A percentile compares a stretch with the other conserved stretches of the same genome.
Conservation (phyloP, 2,888 invertebrate species). For the Fissipunctia ypsillon region DNA sequence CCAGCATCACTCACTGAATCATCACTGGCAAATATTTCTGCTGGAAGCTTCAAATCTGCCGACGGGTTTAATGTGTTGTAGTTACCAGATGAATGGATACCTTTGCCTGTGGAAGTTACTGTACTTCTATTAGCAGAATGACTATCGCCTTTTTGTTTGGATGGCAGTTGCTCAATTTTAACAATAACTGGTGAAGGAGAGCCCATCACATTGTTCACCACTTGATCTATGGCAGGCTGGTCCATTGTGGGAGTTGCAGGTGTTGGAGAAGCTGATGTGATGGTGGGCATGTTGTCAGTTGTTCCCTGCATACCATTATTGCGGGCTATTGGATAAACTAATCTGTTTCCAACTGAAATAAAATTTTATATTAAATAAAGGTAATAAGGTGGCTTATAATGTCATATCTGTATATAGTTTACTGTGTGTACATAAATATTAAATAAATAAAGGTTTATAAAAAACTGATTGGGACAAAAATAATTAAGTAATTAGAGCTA, state of each 20-base stretch:
- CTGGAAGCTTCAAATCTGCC: slow-evolving; percentile 86
- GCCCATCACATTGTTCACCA: slow-evolving; percentile 68
- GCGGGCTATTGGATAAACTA: slow-evolving; percentile 72
- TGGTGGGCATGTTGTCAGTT: slow-evolving; percentile 72
- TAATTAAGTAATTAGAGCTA: slow-evolving; percentile 52
- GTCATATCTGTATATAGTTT: no score
- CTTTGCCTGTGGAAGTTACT: slow-evolving; percentile 69
- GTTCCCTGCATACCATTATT: slow-evolving; percentile 70
- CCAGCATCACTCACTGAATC: slow-evolving; percentile 87
- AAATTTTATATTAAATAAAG: slow-evolving; percentile 4
- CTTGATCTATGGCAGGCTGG: slow-evolving; percentile 70
- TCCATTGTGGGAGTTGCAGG: slow-evolving; percentile 63
- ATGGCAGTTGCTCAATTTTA: slow-evolving; percentile 41
- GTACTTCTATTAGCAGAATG: slow-evolving; percentile 37
- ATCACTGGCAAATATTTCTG: slow-evolving; percentile 89
- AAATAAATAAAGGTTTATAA: slow-evolving; percentile 9
- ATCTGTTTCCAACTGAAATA: slow-evolving; percentile 75
- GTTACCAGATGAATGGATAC: slow-evolving; percentile 74
- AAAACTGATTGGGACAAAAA: not conserved
- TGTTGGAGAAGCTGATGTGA: slow-evolving; percentile 77
- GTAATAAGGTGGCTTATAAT: no score
- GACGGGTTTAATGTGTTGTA: slow-evolving; percentile 82
- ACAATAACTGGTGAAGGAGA: slow-evolving; percentile 72
- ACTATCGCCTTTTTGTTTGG: slow-evolving; percentile 43
- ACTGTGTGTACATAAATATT: no score